phyloP scores from a whole-genome alignment of 2,113 vertebrate genomes.

The Sorex fumeus region DNA sequence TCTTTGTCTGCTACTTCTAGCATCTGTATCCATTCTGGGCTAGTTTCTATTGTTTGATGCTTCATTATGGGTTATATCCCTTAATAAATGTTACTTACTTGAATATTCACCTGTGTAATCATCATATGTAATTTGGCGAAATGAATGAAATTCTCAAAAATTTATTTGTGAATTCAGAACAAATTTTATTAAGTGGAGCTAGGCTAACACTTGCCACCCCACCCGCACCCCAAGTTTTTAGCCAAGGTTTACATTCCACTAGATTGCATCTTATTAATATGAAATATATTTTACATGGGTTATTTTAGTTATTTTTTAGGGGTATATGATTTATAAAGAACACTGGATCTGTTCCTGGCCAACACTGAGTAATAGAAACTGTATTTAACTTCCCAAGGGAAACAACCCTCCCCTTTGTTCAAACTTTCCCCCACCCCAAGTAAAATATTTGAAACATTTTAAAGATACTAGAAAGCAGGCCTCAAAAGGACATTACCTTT shows the following conservation, averaged over 20 bases:
- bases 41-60: too few relatives aligned
- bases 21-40: too few relatives aligned
- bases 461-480: background rate
- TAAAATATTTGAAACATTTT: background rate
- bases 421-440: background rate
- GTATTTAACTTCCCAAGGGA: background rate
- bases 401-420: background rate
- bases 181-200: background rate
- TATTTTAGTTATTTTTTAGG: background rate
- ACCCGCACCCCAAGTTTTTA: background rate
- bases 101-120: background rate
- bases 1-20: too few relatives aligned
- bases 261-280: background rate
- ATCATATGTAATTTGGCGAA: background rate
- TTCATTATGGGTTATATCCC: too few relatives aligned
- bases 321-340: background rate
- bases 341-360: background rate
- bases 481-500: background rate
- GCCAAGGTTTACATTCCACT: background rate
- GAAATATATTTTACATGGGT: background rate
- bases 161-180: background rate
- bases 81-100: background rate
- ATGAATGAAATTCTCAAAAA: slow-evolving; percentile 26
- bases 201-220: background rate
- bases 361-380: background rate